Conservation (phyloP, 2,113 vertebrate species). For the Galemys pyrenaicus region DNA sequence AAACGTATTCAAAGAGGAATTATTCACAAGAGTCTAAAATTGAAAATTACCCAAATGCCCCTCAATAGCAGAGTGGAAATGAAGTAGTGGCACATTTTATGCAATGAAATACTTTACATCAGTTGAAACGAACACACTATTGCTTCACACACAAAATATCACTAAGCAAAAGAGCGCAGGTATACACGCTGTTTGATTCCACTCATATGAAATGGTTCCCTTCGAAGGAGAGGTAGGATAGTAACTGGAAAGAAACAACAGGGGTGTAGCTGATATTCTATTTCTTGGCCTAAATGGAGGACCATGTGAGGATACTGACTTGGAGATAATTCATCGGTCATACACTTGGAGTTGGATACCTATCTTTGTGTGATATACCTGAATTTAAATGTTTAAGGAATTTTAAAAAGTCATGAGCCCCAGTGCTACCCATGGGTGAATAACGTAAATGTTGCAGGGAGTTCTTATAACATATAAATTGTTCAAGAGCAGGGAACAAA, state of each 20-base stretch:
- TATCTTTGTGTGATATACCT: not conserved
- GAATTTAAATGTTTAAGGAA: not conserved
- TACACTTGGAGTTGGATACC: not conserved
- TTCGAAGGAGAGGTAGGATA: not conserved
- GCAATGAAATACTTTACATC: not conserved
- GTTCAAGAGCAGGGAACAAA: not conserved
- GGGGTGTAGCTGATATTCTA: not conserved
- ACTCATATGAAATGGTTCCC: not conserved
- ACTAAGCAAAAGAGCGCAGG: not conserved
- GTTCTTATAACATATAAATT: not conserved
- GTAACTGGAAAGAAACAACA: not conserved
- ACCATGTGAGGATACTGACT: not conserved
- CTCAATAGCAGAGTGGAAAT: not conserved
- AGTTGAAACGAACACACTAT: not conserved
- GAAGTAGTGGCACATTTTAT: not conserved
- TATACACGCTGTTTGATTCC: not conserved
- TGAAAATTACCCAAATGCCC: fast-evolving
- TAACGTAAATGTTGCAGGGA: not conserved
- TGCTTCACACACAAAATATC: not conserved
- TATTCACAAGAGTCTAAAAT: not conserved
- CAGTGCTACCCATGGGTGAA: not conserved
- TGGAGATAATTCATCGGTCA: not conserved
- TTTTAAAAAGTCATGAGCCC: not conserved
- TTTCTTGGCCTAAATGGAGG: not conserved
- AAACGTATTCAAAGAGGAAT: not conserved